Evolutionary conservation across 2,888 invertebrate genomes (phyloP).

Genomic region (Latheticus oryzae): DNA sequence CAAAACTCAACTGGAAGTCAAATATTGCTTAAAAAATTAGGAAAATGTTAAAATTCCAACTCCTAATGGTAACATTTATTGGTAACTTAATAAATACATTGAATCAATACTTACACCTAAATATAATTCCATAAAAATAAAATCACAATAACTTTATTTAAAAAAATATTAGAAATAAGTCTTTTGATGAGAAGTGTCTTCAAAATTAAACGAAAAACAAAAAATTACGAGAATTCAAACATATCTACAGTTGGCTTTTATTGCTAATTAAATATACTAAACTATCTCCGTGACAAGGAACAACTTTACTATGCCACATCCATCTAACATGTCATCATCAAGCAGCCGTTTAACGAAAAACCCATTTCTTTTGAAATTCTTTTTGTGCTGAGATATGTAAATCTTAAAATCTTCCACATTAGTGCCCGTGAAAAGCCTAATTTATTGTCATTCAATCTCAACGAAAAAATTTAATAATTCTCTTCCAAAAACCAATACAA

Average conservation of each 20-base stretch:
- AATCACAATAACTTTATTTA: constrained; percentile 47
- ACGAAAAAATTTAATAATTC: constrained; percentile 9
- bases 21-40: constrained; percentile 67
- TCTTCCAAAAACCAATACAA: constrained; percentile 6
- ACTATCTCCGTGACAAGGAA: constrained; percentile 45
- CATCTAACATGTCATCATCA: constrained; percentile 45
- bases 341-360: constrained; percentile 41
- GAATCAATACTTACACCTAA: constrained; percentile 48
- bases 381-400: constrained; percentile 39
- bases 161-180: constrained; percentile 39
- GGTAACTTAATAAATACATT: constrained; percentile 51
- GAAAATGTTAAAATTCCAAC: constrained; percentile 18
- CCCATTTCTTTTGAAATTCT: constrained; percentile 19
- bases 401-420: constrained; percentile 20
- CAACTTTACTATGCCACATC: constrained; percentile 50
- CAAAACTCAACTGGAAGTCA: constrained; percentile 73
- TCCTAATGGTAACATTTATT: constrained; percentile 53
- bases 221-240: constrained; percentile 21
- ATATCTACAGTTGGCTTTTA: constrained; percentile 47
- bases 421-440: constrained; percentile 33
- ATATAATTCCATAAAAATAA: constrained; percentile 46
- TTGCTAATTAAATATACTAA: constrained; percentile 49
- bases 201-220: constrained; percentile 8
- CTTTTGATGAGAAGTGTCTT: constrained; percentile 24
- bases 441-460: constrained; percentile 38